These are phyloP conservation scores for Tanypteryx hageni DNA, from an alignment of 2,888 invertebrate species.

Conservation along the genomic window DNA sequence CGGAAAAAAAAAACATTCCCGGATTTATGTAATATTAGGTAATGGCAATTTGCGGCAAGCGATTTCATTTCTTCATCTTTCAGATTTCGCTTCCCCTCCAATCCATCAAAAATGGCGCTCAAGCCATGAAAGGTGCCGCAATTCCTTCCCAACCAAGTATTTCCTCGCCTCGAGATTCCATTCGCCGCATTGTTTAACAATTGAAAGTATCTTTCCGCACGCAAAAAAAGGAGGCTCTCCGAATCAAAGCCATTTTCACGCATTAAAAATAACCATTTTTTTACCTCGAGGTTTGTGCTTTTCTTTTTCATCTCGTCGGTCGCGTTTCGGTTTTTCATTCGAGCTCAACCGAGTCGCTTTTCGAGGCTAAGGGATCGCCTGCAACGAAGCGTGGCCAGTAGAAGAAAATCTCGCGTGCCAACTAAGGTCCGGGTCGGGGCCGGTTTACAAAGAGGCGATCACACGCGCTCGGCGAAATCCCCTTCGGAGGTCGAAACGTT, in stretches of 20 bases:
- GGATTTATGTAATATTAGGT: not conserved
- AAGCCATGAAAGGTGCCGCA: not conserved
- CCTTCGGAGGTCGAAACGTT: not conserved
- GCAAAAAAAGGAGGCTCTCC: not conserved
- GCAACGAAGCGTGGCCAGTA: not conserved
- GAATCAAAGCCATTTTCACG: not conserved
- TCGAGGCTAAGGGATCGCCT: not conserved
- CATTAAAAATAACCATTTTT: not conserved
- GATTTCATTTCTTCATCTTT: not conserved
- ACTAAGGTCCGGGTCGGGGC: slow-evolving; percentile 21
- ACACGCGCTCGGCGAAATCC: not conserved
- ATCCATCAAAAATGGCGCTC: not conserved
- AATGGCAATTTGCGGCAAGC: not conserved
- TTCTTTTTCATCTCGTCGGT: not conserved
- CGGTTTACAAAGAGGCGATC: slow-evolving; percentile 32
- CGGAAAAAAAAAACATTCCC: not conserved
- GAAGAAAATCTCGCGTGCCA: slow-evolving; percentile 3
- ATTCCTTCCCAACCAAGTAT: not conserved
- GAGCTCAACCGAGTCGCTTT: not conserved
- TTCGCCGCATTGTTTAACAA: not conserved
- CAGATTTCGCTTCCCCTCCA: not conserved
- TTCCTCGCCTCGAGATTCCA: not conserved
- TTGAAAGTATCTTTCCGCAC: slow-evolving; percentile 8
- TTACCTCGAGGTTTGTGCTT: not conserved
- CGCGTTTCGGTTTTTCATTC: not conserved